Evolutionary conservation across 2,797 vertebrate species (phyloP).

Genomic region (Semaprochilodus insignis): DNA sequence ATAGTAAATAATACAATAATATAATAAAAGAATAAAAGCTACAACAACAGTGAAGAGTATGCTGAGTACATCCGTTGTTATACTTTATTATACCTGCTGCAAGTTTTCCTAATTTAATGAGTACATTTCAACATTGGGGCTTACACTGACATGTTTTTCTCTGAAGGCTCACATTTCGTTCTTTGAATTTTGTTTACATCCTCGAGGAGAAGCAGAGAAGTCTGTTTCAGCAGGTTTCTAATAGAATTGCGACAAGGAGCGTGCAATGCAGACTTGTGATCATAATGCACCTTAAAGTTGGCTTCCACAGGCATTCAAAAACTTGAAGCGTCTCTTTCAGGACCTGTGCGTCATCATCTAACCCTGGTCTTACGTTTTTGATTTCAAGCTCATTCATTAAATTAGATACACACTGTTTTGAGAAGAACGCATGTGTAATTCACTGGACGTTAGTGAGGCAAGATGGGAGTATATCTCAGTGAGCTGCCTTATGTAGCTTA

Average conservation of each 20-base stretch:
- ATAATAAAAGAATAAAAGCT: too few species aligned
- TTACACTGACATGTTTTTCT: not conserved
- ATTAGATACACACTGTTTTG: not conserved
- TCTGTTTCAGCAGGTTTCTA: not conserved
- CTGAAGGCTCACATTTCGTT: not conserved
- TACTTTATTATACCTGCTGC: too few species aligned
- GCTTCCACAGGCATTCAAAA: not conserved
- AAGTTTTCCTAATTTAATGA: too few species aligned
- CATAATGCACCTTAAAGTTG: slow-evolving; percentile 9
- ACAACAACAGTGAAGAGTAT: too few species aligned
- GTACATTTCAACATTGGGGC: not conserved
- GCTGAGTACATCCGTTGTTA: too few species aligned
- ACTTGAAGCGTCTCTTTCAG: slow-evolving; percentile 1
- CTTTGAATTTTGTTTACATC: not conserved
- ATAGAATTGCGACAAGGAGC: not conserved
- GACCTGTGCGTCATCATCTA: slow-evolving; percentile 16
- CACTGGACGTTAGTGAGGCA: not conserved
- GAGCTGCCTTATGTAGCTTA: slow-evolving; percentile 45
- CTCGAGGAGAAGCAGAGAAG: not conserved
- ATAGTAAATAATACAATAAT: too few species aligned
- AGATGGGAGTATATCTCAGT: slow-evolving; percentile 8
- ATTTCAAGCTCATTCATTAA: slow-evolving; percentile 12
- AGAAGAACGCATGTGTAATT: not conserved
- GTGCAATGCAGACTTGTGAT: not conserved
- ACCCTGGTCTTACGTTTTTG: not conserved